These are phyloP conservation scores for Hypomesus transpacificus DNA, from an alignment of 2,113 vertebrate species.

Conservation along the genomic window DNA sequence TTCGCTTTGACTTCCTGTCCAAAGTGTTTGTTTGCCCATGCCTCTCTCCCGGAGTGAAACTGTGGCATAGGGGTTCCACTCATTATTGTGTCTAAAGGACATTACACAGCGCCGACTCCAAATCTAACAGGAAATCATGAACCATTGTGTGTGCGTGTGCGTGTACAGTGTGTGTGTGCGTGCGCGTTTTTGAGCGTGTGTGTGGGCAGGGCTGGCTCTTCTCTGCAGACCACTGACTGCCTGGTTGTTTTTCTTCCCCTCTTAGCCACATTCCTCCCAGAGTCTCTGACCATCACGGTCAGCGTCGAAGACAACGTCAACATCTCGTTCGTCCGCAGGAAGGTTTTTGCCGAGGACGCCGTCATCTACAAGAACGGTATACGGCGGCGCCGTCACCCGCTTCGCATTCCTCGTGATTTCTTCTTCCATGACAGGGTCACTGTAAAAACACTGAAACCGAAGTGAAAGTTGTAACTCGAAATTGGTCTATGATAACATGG, in stretches of 20 bases:
- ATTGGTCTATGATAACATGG: no score
- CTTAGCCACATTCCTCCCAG: conserved; percentile 79
- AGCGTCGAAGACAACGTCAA: conserved; percentile 78
- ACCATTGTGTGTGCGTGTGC: background rate
- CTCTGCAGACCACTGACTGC: background rate
- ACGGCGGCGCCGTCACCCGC: background rate
- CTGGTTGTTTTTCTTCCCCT: conserved; percentile 42
- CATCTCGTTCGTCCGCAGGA: conserved; percentile 76
- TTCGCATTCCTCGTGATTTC: background rate
- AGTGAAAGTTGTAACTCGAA: no score
- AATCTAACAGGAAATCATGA: background rate
- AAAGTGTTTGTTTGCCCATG: background rate
- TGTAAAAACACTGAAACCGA: background rate
- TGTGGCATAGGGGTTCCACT: background rate
- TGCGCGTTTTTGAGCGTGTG: background rate
- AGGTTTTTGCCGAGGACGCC: conserved; percentile 76
- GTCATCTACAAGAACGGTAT: conserved; percentile 83
- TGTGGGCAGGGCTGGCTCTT: background rate
- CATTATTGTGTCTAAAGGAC: background rate
- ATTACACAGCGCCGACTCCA: background rate
- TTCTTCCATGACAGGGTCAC: background rate
- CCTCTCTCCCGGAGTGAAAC: background rate
- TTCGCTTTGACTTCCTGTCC: conserved; percentile 22
- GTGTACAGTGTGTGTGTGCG: no score
- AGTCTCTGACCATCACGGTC: conserved; percentile 79